Percentiles rank a stretch among this genome's conserved stretches.
phyloP scores from a whole-genome alignment of 2,797 vertebrate genomes.

The Diglossa cyanea region DNA sequence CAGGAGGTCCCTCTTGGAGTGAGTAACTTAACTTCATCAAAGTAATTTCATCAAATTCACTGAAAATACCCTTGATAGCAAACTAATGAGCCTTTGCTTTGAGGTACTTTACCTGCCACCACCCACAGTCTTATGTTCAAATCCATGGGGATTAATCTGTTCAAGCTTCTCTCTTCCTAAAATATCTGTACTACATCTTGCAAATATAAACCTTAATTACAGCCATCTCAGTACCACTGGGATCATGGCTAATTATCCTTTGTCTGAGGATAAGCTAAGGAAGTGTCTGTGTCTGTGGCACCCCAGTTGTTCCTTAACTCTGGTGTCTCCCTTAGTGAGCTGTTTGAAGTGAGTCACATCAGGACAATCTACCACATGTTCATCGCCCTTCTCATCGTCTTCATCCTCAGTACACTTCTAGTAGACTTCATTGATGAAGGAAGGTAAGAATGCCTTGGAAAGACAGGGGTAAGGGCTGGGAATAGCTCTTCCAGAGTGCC shows the following conservation, averaged over 20 bases:
- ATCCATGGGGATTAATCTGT: not conserved
- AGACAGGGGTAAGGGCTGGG: not conserved
- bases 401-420: conserved; percentile 91
- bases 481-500: not conserved
- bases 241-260: not conserved
- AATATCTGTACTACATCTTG: not conserved
- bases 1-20: conserved; percentile 93
- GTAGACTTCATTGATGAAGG: conserved; percentile 96
- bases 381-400: conserved; percentile 93
- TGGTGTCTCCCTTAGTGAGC: conserved; percentile 79
- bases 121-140: not conserved
- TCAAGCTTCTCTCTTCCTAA: not conserved
- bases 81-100: not conserved
- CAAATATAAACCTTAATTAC: not conserved
- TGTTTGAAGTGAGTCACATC: conserved; percentile 98
- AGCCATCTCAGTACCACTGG: not conserved
- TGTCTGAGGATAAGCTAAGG: not conserved
- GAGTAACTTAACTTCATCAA: conserved; percentile 69
- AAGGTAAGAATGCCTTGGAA: conserved; percentile 79
- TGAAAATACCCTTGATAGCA: not conserved
- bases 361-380: conserved; percentile 98
- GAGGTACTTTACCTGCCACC: not conserved
- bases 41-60: not conserved
- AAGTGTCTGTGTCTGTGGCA: not conserved
- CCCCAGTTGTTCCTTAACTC: not conserved